Percentiles rank a stretch among this genome's conserved stretches.
These are phyloP conservation scores for Atrichornis clamosus DNA, from an alignment of 2,113 vertebrate genomes.

Conservation along the genomic window DNA sequence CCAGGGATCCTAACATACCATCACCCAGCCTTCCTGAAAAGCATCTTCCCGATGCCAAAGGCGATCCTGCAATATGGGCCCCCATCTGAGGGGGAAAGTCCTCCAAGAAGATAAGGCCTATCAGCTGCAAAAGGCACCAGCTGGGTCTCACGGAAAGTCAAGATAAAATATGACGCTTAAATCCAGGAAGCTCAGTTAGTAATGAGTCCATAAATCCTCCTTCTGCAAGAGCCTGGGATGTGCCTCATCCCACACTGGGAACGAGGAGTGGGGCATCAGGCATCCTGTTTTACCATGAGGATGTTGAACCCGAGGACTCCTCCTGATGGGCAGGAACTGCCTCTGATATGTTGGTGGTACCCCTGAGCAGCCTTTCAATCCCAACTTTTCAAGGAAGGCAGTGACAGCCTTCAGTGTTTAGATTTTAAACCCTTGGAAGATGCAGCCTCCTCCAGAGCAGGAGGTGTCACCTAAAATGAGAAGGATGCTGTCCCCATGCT, in stretches of 20 bases:
- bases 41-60: neutral
- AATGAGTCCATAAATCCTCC: neutral
- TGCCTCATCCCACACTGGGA: neutral
- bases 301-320: neutral
- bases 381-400: neutral
- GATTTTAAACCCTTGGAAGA: neutral
- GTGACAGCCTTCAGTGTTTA: neutral
- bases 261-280: rapidly evolving
- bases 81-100: rapidly evolving
- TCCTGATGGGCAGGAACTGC: neutral
- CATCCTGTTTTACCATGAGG: rapidly evolving
- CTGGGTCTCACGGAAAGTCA: neutral
- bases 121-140: neutral
- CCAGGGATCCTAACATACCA: neutral
- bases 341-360: neutral
- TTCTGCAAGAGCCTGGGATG: neutral
- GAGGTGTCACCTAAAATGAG: neutral
- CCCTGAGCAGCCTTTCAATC: neutral
- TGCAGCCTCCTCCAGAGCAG: neutral
- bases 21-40: neutral
- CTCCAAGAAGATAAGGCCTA: neutral
- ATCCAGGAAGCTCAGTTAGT: neutral
- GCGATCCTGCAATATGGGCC: neutral
- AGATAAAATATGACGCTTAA: neutral
- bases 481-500: neutral